Base-by-base conservation (phyloP, 1,140 invertebrate genomes). In the Triops cancriformis region DNA sequence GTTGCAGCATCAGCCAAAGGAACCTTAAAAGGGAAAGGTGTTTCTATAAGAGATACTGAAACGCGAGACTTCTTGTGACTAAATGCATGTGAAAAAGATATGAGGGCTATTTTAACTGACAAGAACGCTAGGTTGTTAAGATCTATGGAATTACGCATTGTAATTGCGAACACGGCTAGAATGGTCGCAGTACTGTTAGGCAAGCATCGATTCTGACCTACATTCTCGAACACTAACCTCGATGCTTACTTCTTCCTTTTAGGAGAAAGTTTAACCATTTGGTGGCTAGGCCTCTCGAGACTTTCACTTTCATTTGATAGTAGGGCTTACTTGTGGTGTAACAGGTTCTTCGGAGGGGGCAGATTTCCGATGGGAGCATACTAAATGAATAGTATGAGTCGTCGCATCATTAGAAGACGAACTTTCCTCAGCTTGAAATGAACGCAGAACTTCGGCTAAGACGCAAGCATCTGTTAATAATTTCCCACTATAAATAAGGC, bases 291-390 rank as follows among this genome's bases (percentile, higher is more conserved):
- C 51, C 23, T 18, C 23, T 23, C 51, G 51, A 64, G 51, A 18
- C 51, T 64, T 64, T 64, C 51, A 64, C 51, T 64, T 64, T 64
- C 51, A 6, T 1, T 1, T 64, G 51, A 64, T 64, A 64, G 18
- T 18, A 64, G 10, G 7, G 14, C 51, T 64, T 64, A 64, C 51
- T 18, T 64, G 51, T n/a, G 10, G 51, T 6, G 14, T 1, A 18
- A 64, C 14, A 64, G 51, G 23, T 2, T 18, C 23, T 64, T 64
- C 51, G 5, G 51, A 12, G 23, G 10, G 1, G 4, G 18, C 14
- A 64, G 51, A 64, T 64, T 23, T 64, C 51, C 51, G n/a, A 9
- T 64, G 51, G 51, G 51, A 64, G 51, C 51, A 64, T 64, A 64
- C 51, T 18, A 64, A 64, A n/a, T 64, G n/a, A 23, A 64, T 18